Percentiles rank a stretch among this genome's conserved stretches.
These are phyloP conservation scores for Thecophora atra DNA, from an alignment of 2,888 invertebrate genomes.

Conservation along the genomic window DNA sequence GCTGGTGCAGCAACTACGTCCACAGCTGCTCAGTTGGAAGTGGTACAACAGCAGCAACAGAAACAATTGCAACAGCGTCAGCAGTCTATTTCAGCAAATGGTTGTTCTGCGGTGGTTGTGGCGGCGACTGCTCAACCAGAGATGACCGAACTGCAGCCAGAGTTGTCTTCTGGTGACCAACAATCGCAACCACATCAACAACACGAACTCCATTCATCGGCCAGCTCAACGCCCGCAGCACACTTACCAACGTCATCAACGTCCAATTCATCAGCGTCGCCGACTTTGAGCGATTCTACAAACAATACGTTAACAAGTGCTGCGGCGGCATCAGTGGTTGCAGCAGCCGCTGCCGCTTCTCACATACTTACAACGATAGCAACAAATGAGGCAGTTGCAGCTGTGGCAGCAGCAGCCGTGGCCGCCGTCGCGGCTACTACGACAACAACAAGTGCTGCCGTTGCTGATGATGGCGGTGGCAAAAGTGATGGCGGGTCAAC, in stretches of 20 bases:
- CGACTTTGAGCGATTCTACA: slow-evolving; percentile 40
- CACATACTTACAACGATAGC: slow-evolving; percentile 58
- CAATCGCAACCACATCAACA: slow-evolving; percentile 49
- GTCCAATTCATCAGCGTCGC: slow-evolving; percentile 51
- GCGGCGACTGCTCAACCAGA: slow-evolving; percentile 44
- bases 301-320: slow-evolving; percentile 44
- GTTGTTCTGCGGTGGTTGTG: slow-evolving; percentile 37
- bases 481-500: slow-evolving; percentile 39
- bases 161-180: slow-evolving; percentile 54
- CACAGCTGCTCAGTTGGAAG: slow-evolving; percentile 53
- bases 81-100: slow-evolving; percentile 54
- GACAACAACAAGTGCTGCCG: slow-evolving; percentile 41
- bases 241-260: slow-evolving; percentile 49
- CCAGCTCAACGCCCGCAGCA: slow-evolving; percentile 47
- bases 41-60: slow-evolving; percentile 47
- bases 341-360: slow-evolving; percentile 62
- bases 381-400: slow-evolving; percentile 52
- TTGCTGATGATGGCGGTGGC: slow-evolving; percentile 41
- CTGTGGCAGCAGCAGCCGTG: slow-evolving; percentile 53
- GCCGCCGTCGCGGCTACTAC: slow-evolving; percentile 57
- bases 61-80: slow-evolving; percentile 47
- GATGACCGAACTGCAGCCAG: slow-evolving; percentile 56
- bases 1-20: slow-evolving; percentile 56
- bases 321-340: slow-evolving; percentile 54
- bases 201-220: slow-evolving; percentile 60